Evolutionary conservation across 2,797 vertebrate species (phyloP).

Genomic region (Pseudotriccus pelzelni): DNA sequence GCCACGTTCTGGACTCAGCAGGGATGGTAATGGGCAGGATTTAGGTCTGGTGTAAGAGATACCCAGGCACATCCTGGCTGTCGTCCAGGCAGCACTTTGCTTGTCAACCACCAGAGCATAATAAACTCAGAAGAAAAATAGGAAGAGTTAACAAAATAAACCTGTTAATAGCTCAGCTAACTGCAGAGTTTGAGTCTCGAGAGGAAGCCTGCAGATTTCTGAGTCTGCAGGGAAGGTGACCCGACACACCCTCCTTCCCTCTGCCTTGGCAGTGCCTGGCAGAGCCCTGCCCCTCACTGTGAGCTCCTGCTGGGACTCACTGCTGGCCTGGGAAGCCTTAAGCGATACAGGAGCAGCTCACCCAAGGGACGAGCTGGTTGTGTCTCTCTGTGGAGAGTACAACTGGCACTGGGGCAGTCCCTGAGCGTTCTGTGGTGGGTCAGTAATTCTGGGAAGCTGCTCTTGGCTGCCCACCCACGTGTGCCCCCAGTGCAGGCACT

Average conservation of each 20-base stretch:
- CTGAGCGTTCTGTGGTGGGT: not conserved
- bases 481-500: not conserved
- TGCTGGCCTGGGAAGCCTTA: not conserved
- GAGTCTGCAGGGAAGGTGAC: not conserved
- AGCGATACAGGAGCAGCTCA: not conserved
- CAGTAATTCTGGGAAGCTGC: not conserved
- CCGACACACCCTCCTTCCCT: rapidly evolving
- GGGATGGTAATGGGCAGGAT: not conserved
- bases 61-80: not conserved
- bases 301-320: not conserved
- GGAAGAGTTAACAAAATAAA: not conserved
- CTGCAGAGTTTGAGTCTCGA: not conserved
- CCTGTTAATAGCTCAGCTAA: not conserved
- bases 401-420: not conserved
- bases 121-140: not conserved
- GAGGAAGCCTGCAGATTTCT: not conserved
- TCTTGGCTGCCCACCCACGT: not conserved
- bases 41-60: not conserved
- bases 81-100: not conserved
- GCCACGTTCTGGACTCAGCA: not conserved
- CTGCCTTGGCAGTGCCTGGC: not conserved
- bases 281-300: not conserved
- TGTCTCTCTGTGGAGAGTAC: not conserved
- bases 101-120: not conserved
- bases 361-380: not conserved